phyloP scores from a whole-genome alignment of 2,797 vertebrate genomes.

The Lutjanus argentimaculatus region DNA sequence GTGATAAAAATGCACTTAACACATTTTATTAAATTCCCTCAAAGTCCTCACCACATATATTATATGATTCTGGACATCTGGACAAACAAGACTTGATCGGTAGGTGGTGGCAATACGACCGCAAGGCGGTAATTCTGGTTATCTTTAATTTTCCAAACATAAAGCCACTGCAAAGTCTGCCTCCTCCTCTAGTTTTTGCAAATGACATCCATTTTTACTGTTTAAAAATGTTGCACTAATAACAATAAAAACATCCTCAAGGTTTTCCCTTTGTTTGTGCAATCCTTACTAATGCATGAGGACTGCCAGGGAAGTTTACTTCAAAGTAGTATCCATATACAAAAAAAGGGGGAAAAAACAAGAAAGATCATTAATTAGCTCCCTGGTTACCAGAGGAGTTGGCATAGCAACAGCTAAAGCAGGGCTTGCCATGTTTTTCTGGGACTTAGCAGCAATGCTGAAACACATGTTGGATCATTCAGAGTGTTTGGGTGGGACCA shows the following conservation, averaged over 20 bases:
- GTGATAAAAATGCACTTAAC: too few relatives aligned
- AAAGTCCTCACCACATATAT: too few relatives aligned
- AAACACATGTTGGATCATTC: slow-evolving; percentile 66
- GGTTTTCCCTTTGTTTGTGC: slow-evolving; percentile 58
- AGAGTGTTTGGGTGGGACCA: slow-evolving; percentile 60
- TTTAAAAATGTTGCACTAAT: slow-evolving; percentile 20
- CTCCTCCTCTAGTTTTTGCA: slow-evolving; percentile 6
- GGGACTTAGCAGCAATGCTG: slow-evolving; percentile 39
- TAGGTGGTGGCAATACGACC: too few relatives aligned
- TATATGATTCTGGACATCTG: too few relatives aligned
- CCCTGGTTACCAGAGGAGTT: slow-evolving; percentile 63
- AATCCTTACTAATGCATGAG: slow-evolving; percentile 56
- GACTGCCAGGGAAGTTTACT: slow-evolving; percentile 57
- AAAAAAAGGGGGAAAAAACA: neutral
- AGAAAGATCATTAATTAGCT: slow-evolving; percentile 72
- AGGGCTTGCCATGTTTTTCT: slow-evolving; percentile 56
- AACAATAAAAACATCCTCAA: slow-evolving; percentile 15
- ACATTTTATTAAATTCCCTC: too few relatives aligned
- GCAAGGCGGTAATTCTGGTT: too few relatives aligned
- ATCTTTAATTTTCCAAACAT: slow-evolving; percentile 14
- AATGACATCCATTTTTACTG: slow-evolving; percentile 16
- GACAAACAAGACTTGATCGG: too few relatives aligned
- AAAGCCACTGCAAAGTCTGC: slow-evolving; percentile 3
- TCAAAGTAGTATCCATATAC: slow-evolving; percentile 43
- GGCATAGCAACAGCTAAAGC: slow-evolving; percentile 69